Evolutionary conservation across 2,797 vertebrate genomes (phyloP).

Genomic region (Tauraco hartlaubi): DNA sequence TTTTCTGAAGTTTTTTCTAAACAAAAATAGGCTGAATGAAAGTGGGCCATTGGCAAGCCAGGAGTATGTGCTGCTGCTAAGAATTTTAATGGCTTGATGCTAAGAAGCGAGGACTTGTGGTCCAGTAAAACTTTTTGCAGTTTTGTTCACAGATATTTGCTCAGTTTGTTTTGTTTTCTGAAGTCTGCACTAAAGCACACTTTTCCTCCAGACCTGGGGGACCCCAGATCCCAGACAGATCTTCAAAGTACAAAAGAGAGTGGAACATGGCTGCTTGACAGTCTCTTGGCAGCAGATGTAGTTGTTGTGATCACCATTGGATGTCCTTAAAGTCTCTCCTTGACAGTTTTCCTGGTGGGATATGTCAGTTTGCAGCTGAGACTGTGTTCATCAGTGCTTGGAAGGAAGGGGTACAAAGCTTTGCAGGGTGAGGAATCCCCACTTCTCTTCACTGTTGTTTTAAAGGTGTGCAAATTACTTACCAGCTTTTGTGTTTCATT

Average conservation of each 20-base stretch:
- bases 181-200: neutral
- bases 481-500: neutral
- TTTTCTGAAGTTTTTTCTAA: slow-evolving; percentile 38
- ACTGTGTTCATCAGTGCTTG: accelerated
- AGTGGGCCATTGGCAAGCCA: slow-evolving; percentile 46
- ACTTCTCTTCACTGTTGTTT: neutral
- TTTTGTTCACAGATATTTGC: neutral
- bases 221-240: neutral
- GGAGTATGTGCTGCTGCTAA: neutral
- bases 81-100: slow-evolving; percentile 23
- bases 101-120: neutral
- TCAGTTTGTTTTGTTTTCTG: neutral
- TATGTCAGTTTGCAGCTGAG: neutral
- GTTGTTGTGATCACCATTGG: neutral
- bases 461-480: neutral
- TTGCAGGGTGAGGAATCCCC: neutral
- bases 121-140: neutral
- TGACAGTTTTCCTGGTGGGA: neutral
- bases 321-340: neutral
- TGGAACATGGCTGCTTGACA: neutral
- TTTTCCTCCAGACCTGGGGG: neutral
- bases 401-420: neutral
- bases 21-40: slow-evolving; percentile 33
- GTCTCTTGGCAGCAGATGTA: neutral
- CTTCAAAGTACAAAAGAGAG: neutral